Evolutionary conservation across 1,140 invertebrate species (phyloP).

Genomic region (Heliconius hewitsoni): DNA sequence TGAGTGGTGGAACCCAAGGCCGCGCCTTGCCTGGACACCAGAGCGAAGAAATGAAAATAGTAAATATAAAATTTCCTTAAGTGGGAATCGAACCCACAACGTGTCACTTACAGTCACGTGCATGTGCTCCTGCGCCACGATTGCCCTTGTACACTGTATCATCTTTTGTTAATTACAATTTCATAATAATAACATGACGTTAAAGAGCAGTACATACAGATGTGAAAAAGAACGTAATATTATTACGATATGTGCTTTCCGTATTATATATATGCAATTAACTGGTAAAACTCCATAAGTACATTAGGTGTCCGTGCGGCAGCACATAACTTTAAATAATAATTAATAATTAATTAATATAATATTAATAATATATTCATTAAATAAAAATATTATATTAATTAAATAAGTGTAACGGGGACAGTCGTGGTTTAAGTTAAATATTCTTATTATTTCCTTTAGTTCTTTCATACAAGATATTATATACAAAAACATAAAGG

Average conservation of each 20-base stretch:
- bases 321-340: neutral
- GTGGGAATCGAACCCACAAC: too few relatives aligned
- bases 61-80: too few relatives aligned
- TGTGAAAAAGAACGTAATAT: neutral
- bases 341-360: neutral
- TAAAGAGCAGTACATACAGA: neutral
- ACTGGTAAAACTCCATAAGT: neutral
- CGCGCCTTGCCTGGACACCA: too few relatives aligned
- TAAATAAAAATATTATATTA: neutral
- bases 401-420: neutral
- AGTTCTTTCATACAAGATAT: neutral
- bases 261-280: neutral
- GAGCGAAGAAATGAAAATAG: too few relatives aligned
- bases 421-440: neutral
- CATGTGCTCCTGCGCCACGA: too few relatives aligned
- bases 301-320: neutral
- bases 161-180: too few relatives aligned
- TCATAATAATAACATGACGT: too few relatives aligned
- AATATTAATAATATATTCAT: too few relatives aligned
- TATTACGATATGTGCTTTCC: neutral
- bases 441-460: too few relatives aligned
- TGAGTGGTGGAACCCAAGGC: too few relatives aligned
- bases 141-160: too few relatives aligned
- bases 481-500: neutral
- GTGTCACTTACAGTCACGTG: too few relatives aligned